phyloP scores from a whole-genome alignment of 2,888 invertebrate species.

The Torymus aiolomorphi region DNA sequence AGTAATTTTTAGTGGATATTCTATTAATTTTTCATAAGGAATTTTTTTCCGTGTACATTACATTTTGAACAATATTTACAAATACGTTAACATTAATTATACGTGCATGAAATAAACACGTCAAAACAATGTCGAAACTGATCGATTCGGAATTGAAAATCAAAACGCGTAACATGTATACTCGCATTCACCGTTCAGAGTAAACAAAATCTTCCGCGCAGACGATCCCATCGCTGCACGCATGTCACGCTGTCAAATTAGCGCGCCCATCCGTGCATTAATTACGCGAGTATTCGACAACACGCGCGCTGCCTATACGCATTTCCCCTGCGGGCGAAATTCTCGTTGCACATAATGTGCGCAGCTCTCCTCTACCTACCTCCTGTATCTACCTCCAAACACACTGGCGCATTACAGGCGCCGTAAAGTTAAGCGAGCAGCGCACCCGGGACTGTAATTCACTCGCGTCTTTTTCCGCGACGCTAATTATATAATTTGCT shows the following conservation, averaged over 20 bases:
- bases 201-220: neutral
- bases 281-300: slow-evolving; percentile 40
- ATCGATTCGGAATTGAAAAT: too few relatives aligned
- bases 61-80: too few relatives aligned
- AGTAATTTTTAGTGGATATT: too few relatives aligned
- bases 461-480: slow-evolving; percentile 32
- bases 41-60: too few relatives aligned
- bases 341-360: slow-evolving; percentile 9
- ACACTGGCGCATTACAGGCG: too few relatives aligned
- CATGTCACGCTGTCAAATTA: slow-evolving; percentile 29
- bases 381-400: neutral
- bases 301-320: neutral
- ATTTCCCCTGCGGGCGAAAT: slow-evolving; percentile 20
- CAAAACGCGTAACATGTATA: too few relatives aligned
- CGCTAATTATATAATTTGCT: slow-evolving; percentile 66
- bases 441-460: neutral
- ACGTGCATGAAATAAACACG: too few relatives aligned
- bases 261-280: neutral
- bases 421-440: neutral
- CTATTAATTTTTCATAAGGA: too few relatives aligned
- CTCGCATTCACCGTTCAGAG: neutral
- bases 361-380: neutral
- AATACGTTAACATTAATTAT: too few relatives aligned
- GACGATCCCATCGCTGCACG: too few relatives aligned
- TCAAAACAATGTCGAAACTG: too few relatives aligned